Evolutionary conservation across 2,797 vertebrate species (phyloP).

Genomic region (Muscicapa striata): DNA sequence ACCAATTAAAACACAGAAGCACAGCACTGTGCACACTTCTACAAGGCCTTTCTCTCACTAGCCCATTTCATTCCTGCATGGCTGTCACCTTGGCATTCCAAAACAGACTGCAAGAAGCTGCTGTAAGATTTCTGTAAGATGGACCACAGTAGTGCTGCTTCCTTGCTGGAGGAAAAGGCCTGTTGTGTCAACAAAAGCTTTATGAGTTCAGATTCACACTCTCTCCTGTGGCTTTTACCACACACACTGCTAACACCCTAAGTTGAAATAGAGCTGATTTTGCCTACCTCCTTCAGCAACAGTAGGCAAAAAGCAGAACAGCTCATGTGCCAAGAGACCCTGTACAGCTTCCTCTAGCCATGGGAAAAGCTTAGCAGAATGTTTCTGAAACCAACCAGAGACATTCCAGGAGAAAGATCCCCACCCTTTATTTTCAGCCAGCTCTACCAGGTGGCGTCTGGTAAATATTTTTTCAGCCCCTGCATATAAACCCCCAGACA

Average conservation of each 20-base stretch:
- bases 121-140: neutral
- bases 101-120: neutral
- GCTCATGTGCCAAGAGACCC: neutral
- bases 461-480: slow-evolving; percentile 1
- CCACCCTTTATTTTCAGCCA: slow-evolving; percentile 6
- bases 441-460: neutral
- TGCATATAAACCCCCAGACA: neutral
- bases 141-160: neutral
- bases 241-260: neutral
- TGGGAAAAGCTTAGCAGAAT: neutral
- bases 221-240: slow-evolving; percentile 11
- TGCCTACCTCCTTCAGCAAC: neutral
- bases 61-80: neutral
- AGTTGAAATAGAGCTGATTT: neutral
- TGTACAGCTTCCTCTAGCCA: neutral
- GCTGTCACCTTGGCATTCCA: neutral
- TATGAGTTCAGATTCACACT: neutral
- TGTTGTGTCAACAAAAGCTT: slow-evolving; percentile 16
- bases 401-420: neutral
- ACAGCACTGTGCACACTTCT: neutral
- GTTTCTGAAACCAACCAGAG: neutral
- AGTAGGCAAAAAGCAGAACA: neutral
- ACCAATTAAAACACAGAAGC: neutral
- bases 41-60: neutral
- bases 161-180: neutral